Evolutionary conservation across 2,113 vertebrate genomes (phyloP).

Genomic region (Mirza zaza): DNA sequence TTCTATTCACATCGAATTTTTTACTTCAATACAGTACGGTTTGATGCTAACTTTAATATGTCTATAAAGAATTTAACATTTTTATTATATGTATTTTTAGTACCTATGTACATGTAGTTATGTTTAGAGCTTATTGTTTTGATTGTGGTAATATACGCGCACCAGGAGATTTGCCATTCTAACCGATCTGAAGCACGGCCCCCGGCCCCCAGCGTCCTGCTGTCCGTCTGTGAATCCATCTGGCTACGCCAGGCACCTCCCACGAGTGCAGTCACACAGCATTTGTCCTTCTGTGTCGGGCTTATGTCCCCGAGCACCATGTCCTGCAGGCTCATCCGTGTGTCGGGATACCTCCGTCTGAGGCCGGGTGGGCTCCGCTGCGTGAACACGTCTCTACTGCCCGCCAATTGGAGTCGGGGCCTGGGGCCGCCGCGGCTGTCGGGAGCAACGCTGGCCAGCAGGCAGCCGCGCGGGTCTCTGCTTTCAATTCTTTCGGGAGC

Average conservation of each 20-base stretch:
- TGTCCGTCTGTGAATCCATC: neutral
- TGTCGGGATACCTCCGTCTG: neutral
- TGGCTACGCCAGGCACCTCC: no score
- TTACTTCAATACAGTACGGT: neutral
- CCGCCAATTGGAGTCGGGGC: fast-evolving
- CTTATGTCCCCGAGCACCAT: neutral
- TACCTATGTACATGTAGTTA: neutral
- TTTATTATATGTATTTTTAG: neutral
- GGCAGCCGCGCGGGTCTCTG: no score
- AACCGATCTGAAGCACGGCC: neutral
- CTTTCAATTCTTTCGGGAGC: no score
- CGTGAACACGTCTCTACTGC: neutral
- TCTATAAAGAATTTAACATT: neutral
- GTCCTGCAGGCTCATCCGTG: neutral
- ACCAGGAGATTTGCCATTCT: neutral
- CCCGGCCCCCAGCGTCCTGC: neutral
- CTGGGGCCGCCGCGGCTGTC: neutral
- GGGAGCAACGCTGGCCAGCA: neutral
- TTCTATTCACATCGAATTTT: neutral
- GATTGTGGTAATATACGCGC: no score
- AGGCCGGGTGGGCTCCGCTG: fast-evolving
- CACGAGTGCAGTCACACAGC: fast-evolving
- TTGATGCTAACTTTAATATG: neutral
- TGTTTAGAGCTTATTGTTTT: neutral
- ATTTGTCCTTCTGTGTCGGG: neutral